A percentile compares a stretch with the other conserved stretches of the same genome.
These are phyloP conservation scores for Gambusia holbrooki DNA, from an alignment of 2,113 vertebrate species.

Conservation along the genomic window DNA sequence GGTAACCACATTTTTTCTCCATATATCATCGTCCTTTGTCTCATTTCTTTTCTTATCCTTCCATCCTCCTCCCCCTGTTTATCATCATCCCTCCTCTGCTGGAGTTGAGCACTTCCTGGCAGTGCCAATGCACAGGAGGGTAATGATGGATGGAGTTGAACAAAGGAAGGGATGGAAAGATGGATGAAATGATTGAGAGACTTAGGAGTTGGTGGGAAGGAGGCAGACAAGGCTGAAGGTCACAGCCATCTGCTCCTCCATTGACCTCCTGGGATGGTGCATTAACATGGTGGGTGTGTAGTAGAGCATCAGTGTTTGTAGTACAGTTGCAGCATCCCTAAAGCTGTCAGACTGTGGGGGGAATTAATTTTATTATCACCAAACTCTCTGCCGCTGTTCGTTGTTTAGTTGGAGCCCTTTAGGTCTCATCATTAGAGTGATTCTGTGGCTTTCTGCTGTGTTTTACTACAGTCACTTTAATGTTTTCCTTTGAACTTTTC, in stretches of 20 bases:
- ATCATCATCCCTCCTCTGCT: neutral
- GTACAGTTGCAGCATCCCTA: neutral
- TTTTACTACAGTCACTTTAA: neutral
- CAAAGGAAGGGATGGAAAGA: slow-evolving; percentile 14
- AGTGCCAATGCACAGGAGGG: neutral
- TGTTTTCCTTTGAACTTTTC: slow-evolving; percentile 5
- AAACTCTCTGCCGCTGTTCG: neutral
- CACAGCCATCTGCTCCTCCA: slow-evolving; percentile 28
- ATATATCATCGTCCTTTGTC: neutral
- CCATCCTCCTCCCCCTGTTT: neutral
- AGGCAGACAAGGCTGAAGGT: slow-evolving; percentile 35
- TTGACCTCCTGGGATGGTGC: slow-evolving; percentile 12
- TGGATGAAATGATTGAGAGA: slow-evolving; percentile 11
- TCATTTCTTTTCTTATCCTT: neutral
- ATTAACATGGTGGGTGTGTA: neutral
- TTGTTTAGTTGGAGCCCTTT: slow-evolving; percentile 3
- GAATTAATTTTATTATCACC: slow-evolving; percentile 3
- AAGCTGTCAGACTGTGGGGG: neutral
- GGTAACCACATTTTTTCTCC: neutral
- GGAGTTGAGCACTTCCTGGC: slow-evolving; percentile 5
- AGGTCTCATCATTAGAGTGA: neutral
- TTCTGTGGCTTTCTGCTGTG: neutral
- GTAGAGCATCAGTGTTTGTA: neutral
- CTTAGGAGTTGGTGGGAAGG: neutral
- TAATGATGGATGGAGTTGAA: slow-evolving; percentile 25